These are phyloP conservation scores for Macroteleia sp. DNA, from an alignment of 2,888 invertebrate species.

Conservation along the genomic window DNA sequence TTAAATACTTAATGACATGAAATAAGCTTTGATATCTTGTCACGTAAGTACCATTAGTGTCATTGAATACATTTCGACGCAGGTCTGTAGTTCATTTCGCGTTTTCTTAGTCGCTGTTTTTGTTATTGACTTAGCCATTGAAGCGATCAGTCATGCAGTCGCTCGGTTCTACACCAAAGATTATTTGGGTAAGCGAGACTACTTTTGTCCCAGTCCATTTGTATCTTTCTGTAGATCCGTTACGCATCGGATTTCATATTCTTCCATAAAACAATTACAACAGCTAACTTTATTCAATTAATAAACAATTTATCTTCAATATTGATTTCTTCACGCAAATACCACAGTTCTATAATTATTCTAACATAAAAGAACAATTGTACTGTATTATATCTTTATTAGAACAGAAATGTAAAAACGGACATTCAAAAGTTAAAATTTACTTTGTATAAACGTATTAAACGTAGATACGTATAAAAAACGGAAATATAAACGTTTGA, in stretches of 20 bases:
- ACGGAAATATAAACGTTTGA: too few species aligned
- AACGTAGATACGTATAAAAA: too few species aligned
- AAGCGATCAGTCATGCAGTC: constrained; percentile 66
- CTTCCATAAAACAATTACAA: constrained; percentile 38
- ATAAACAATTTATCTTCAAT: too few species aligned
- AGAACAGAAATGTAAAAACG: too few species aligned
- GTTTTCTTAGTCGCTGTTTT: constrained; percentile 56
- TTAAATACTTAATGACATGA: constrained; percentile 1
- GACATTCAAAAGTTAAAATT: too few species aligned
- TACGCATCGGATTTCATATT: constrained; percentile 60
- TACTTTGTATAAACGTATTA: too few species aligned
- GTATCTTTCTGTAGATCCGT: constrained; percentile 59
- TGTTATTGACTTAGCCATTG: constrained; percentile 63
- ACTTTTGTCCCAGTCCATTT: constrained; percentile 61
- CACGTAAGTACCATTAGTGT: constrained; percentile 36
- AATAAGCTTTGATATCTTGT: constrained; percentile 7
- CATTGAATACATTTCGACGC: constrained; percentile 24
- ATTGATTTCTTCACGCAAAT: too few species aligned
- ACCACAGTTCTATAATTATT: too few species aligned
- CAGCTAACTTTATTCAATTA: too few species aligned
- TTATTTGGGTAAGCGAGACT: constrained; percentile 65
- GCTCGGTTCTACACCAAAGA: constrained; percentile 66
- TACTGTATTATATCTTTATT: too few species aligned
- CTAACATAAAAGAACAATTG: too few species aligned
- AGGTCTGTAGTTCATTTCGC: constrained; percentile 36